Conservation (phyloP, 2,888 invertebrate species). For the Nephrocerus scutellatus region DNA sequence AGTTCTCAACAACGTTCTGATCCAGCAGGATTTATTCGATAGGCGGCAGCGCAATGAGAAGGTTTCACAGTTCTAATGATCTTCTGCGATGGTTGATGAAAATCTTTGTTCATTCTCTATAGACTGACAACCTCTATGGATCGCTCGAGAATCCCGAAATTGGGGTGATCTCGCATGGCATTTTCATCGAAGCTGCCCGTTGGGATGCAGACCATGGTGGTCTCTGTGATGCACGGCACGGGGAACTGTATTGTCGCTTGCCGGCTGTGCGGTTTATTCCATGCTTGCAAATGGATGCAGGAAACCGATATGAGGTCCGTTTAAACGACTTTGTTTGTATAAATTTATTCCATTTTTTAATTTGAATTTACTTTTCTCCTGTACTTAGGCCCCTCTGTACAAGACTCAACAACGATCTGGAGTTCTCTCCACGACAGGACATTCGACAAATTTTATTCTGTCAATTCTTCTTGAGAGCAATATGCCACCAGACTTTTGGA, state of each 20-base stretch:
- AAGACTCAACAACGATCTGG: constrained; percentile 85
- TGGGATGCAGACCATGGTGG: constrained; percentile 65
- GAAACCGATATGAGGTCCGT: constrained; percentile 36
- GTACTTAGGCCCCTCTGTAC: constrained; percentile 65
- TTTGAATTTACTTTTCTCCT: constrained; percentile 36
- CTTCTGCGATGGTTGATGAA: too few species aligned
- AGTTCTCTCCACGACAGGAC: constrained; percentile 81
- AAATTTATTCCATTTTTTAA: constrained; percentile 54
- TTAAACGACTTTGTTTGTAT: neutral
- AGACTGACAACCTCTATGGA: constrained; percentile 51
- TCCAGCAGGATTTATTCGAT: constrained; percentile 62
- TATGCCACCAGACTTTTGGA: constrained; percentile 70
- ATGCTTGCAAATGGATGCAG: constrained; percentile 30
- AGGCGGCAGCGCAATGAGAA: constrained; percentile 36
- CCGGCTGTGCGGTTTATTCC: constrained; percentile 42
- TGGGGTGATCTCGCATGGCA: constrained; percentile 68
- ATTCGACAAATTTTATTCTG: constrained; percentile 87
- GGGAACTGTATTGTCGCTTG: constrained; percentile 46
- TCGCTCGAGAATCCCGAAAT: constrained; percentile 54
- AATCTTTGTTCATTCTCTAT: constrained; percentile 13
- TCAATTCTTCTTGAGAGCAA: constrained; percentile 64
- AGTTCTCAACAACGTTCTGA: constrained; percentile 52
- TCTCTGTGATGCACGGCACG: constrained; percentile 64
- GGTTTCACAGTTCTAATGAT: constrained; percentile 26
- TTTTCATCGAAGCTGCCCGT: constrained; percentile 82